These are phyloP conservation scores for Cossypha polioptera DNA, from an alignment of 2,797 vertebrate genomes.

Conservation along the genomic window DNA sequence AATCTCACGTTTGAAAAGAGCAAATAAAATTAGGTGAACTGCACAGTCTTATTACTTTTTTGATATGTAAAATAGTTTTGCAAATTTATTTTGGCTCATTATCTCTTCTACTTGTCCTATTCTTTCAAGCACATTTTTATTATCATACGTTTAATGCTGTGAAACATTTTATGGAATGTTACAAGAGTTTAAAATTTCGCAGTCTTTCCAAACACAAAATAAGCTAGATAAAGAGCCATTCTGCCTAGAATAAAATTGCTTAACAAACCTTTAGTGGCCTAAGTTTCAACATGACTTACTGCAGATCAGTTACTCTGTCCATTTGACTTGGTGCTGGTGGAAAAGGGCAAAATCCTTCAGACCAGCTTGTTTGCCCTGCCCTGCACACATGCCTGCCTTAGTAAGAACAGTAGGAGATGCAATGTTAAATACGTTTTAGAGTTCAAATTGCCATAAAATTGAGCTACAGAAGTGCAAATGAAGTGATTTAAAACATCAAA, in stretches of 20 bases:
- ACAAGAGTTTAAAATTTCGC: background rate
- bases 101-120: slow-evolving; percentile 4
- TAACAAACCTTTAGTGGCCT: background rate
- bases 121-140: background rate
- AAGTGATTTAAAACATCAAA: background rate
- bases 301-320: background rate
- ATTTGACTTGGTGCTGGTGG: background rate
- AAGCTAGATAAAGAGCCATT: background rate
- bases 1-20: slow-evolving; percentile 12
- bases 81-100: slow-evolving; percentile 45
- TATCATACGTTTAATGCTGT: background rate
- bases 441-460: background rate
- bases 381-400: background rate
- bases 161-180: background rate
- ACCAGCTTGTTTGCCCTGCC: background rate
- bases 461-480: background rate
- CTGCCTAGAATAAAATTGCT: background rate
- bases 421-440: background rate
- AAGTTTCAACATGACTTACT: background rate
- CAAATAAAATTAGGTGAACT: slow-evolving; percentile 17
- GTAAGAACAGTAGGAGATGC: background rate
- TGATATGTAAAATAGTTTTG: slow-evolving; percentile 47
- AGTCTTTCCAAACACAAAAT: background rate
- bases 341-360: background rate
- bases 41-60: slow-evolving; percentile 2